Base-by-base conservation (phyloP, 2,888 invertebrate species). In the Thumatha senex region DNA sequence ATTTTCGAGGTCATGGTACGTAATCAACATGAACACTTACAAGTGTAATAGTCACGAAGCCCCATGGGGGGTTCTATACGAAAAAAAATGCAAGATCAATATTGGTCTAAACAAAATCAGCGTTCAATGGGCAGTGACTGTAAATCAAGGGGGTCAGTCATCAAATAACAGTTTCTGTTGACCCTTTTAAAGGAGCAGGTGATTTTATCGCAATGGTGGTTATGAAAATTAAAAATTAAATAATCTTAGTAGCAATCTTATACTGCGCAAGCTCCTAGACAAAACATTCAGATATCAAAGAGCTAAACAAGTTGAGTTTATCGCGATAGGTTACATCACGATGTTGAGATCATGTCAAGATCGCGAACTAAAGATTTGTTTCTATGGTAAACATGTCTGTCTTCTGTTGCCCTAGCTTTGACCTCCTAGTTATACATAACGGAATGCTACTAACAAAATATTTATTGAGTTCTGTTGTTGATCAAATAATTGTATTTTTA, bases 261-360 rank as follows among this genome's bases (percentile, higher is more conserved):
- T 24, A 49, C 10, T 24, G 35, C n/a, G n/a, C 34, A 15, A 30
- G 33, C 40, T 31, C 7, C 46, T 47, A 42, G 63, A 65, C 54
- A 65, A 61, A 66, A 63, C 60, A 60, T 63, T 67, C 60, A 57
- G 67, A 63, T 63, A 61, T 45, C 50, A 42, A 40, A 51, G n/a
- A n/a, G 68, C 64, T 73, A 62, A 66, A 66, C 57, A 62, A 66
- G 60, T 64, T 50, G 60, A 55, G 46, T 57, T 56, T 67, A 74
- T 72, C 74, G 66, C 63, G 72, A 70, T 73, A 67, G 62, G 69
- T 79, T 76, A 75, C 72, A 71, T 78, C 86, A 84, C 82, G 86
- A 83, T 78, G 75, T 75, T 72, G 70, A 70, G 76, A 76, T 81
- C 79, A 76, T 72, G 82, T 81, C 83, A 78, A 82, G 88, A 88